These are phyloP conservation scores for Gallinago paraguaiae DNA, from an alignment of 2,113 vertebrate genomes.

Conservation along the genomic window DNA sequence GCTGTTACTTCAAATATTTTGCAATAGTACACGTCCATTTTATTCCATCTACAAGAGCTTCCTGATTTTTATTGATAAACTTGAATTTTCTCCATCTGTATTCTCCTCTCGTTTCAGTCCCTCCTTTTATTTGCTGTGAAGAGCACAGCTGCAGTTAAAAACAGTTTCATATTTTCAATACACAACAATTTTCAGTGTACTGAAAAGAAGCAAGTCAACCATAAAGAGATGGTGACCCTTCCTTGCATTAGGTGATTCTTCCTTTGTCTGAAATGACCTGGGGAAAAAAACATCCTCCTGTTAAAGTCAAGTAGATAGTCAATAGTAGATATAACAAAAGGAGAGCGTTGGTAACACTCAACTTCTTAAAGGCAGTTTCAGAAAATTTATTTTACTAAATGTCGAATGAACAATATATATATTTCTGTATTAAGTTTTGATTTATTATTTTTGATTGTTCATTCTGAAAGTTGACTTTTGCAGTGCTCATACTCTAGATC, in stretches of 20 bases:
- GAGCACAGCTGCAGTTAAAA: background rate
- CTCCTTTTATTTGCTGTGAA: background rate
- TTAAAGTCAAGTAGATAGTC: background rate
- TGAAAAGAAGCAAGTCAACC: background rate
- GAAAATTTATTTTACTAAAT: background rate
- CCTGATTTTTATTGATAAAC: background rate
- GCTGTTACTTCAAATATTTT: background rate
- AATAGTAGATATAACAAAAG: background rate
- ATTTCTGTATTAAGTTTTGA: background rate
- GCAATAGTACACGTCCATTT: background rate
- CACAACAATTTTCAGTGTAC: background rate
- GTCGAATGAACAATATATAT: background rate
- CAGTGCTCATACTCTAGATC: background rate
- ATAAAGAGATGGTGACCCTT: background rate
- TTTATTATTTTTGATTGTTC: background rate
- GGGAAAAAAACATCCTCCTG: background rate
- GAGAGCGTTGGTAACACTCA: background rate
- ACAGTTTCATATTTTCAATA: background rate
- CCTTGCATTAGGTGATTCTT: background rate
- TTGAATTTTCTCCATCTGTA: background rate
- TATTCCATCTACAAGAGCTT: background rate
- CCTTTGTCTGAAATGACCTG: background rate
- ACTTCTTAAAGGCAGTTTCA: background rate
- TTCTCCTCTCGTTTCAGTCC: background rate
- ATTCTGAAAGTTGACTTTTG: background rate